Evolutionary conservation across 1,140 invertebrate genomes (phyloP).

Genomic region (Odontomachus brunneus): DNA sequence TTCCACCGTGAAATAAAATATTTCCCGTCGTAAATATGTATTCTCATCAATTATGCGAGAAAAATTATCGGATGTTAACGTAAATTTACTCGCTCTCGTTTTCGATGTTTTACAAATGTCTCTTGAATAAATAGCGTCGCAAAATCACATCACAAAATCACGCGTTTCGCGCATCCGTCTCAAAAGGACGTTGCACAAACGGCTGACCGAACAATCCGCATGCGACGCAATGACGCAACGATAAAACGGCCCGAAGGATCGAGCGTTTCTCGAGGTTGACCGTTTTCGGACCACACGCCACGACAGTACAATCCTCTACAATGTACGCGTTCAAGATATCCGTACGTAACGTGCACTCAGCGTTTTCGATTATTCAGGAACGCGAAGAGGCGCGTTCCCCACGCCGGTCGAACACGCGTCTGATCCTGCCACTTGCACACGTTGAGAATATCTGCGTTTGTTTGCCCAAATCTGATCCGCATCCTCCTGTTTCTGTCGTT

Average conservation of each 20-base stretch:
- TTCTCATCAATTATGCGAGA: too few relatives aligned
- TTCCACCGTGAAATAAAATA: too few relatives aligned
- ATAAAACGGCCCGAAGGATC: not conserved
- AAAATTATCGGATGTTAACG: too few relatives aligned
- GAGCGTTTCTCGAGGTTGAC: not conserved
- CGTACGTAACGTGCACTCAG: slow-evolving; percentile 67
- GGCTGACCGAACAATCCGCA: not conserved
- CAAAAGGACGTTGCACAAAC: not conserved
- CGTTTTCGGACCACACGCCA: slow-evolving; percentile 2
- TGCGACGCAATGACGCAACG: not conserved
- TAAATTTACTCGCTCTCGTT: too few relatives aligned
- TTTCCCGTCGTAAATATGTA: too few relatives aligned
- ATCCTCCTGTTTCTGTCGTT: not conserved
- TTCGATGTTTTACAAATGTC: too few relatives aligned
- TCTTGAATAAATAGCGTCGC: too few relatives aligned
- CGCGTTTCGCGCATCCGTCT: too few relatives aligned
- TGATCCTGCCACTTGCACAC: slow-evolving; percentile 10
- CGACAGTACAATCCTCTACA: slow-evolving; percentile 17
- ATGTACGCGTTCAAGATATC: slow-evolving; percentile 27
- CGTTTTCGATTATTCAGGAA: slow-evolving; percentile 72
- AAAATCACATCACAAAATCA: too few relatives aligned
- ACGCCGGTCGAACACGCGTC: slow-evolving; percentile 34
- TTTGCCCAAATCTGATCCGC: slow-evolving; percentile 18
- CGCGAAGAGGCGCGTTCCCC: slow-evolving; percentile 58
- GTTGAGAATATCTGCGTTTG: not conserved